Conservation (phyloP, 2,888 invertebrate genomes). For the Pheosia gnoma region DNA sequence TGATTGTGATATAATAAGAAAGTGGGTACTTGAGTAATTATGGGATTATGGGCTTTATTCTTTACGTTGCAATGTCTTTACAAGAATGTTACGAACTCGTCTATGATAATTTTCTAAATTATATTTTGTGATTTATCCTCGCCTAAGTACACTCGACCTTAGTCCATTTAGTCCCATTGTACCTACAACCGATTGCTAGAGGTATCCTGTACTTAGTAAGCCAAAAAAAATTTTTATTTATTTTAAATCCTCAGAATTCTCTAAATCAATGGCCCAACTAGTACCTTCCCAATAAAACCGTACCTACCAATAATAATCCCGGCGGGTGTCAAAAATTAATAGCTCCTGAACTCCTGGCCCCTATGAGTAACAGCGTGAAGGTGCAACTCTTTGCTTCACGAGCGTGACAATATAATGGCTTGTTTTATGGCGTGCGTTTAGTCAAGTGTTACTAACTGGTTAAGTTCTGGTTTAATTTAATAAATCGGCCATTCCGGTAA, state of each 20-base stretch:
- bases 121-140: no score
- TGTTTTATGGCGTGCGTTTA: conserved; percentile 7
- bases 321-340: conserved; percentile 68
- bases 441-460: conserved; percentile 21
- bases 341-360: conserved; percentile 45
- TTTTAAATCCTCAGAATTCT: no score
- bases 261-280: conserved; percentile 21
- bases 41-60: neutral
- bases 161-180: no score
- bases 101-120: no score
- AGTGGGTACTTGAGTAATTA: neutral
- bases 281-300: conserved; percentile 13
- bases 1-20: conserved; percentile 7
- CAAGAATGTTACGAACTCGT: no score
- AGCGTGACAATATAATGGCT: conserved; percentile 35
- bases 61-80: no score
- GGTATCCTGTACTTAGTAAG: no score
- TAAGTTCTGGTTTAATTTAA: conserved; percentile 2
- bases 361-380: conserved; percentile 52
- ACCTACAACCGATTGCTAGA: no score
- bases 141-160: no score
- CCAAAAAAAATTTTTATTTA: no score
- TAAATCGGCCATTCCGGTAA: neutral
- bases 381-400: conserved; percentile 32
- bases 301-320: conserved; percentile 50